phyloP scores from a whole-genome alignment of 2,888 invertebrate species.

The Rotaria magnacalcarata region DNA sequence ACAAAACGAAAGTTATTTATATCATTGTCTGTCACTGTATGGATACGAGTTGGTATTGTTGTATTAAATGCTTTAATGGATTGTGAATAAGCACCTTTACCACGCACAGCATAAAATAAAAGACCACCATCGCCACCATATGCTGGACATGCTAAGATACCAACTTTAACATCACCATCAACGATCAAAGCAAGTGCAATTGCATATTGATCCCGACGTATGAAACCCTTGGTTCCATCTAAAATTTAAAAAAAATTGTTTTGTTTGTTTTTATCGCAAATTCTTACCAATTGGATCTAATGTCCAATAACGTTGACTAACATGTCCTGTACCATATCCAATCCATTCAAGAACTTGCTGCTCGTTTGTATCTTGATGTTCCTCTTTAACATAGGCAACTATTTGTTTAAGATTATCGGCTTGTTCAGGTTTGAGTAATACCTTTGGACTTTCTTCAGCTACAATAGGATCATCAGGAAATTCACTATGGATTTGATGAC shows the following conservation, averaged over 20 bases:
- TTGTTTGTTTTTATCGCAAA: background rate
- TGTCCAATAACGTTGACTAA: slow-evolving; percentile 9
- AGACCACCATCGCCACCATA: background rate
- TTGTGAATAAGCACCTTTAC: slow-evolving; percentile 28
- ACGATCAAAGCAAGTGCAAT: slow-evolving; percentile 14
- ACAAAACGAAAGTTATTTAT: background rate
- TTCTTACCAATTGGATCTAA: slow-evolving; percentile 30
- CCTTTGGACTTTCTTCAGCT: background rate
- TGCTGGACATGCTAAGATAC: slow-evolving; percentile 30
- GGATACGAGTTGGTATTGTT: background rate
- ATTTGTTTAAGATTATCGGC: background rate
- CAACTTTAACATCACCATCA: slow-evolving; percentile 26
- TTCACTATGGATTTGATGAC: background rate
- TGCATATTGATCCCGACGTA: slow-evolving; percentile 26
- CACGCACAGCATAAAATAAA: background rate
- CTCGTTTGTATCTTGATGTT: background rate
- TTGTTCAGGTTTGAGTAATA: background rate
- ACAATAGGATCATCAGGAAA: slow-evolving; percentile 32
- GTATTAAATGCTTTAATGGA: background rate
- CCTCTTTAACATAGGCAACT: background rate
- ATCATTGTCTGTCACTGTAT: background rate
- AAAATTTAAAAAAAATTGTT: background rate
- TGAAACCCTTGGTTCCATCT: slow-evolving; percentile 34
- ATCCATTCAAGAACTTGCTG: slow-evolving; percentile 3
- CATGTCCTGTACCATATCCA: background rate